These are phyloP conservation scores for Tineola bisselliella DNA, from an alignment of 2,888 invertebrate species.

Conservation along the genomic window DNA sequence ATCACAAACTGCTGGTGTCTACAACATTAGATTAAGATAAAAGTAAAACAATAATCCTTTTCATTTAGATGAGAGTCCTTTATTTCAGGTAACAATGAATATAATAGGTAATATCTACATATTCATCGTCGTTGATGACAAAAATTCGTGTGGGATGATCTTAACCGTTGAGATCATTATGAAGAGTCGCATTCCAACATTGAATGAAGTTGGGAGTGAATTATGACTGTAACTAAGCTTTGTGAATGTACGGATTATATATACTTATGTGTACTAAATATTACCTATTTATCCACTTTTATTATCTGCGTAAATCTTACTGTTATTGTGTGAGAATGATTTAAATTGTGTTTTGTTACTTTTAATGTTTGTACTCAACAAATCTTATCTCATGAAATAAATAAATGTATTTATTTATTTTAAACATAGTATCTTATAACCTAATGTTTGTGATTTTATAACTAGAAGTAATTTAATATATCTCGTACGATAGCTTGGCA, in stretches of 20 bases:
- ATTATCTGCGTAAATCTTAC: background rate
- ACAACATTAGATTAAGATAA: slow-evolving; percentile 63
- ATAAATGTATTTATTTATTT: too few species aligned
- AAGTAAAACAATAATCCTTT: slow-evolving; percentile 68
- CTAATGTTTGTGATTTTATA: too few species aligned
- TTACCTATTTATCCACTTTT: background rate
- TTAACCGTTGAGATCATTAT: slow-evolving; percentile 23
- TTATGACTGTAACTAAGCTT: slow-evolving; percentile 2
- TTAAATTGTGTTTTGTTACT: background rate
- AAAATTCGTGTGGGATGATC: slow-evolving; percentile 45
- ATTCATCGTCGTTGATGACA: slow-evolving; percentile 26
- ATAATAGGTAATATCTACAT: slow-evolving; percentile 44
- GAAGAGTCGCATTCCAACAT: background rate
- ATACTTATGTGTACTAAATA: background rate
- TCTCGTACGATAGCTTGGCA: too few species aligned
- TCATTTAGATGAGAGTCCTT: slow-evolving; percentile 50
- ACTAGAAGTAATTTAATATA: too few species aligned
- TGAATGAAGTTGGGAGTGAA: background rate
- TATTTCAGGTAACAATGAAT: slow-evolving; percentile 51
- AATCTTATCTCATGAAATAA: too few species aligned
- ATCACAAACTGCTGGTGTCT: slow-evolving; percentile 28
- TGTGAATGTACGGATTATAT: slow-evolving; percentile 3
- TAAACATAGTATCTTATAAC: too few species aligned
- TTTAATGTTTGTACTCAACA: too few species aligned
- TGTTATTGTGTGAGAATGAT: background rate